Evolutionary conservation across 1,140 invertebrate species (phyloP), one percentile per base, ranked within the genome.

Genomic region (Drosophila virilis): DNA sequence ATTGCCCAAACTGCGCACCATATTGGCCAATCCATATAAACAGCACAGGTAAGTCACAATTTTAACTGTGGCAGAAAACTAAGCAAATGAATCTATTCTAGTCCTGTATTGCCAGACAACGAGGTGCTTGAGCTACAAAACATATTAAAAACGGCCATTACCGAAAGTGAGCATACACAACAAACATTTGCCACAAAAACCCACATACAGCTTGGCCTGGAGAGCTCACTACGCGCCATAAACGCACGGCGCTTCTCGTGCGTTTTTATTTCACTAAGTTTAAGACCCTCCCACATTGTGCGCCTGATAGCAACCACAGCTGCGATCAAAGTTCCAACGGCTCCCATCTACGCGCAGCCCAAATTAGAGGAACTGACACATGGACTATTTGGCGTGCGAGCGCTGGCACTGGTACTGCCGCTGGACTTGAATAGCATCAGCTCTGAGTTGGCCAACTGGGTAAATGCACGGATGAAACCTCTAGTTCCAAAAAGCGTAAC

Each of bases 21-120:
- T 89, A 9, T 15, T 89, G 46, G 84, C 80, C 2, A 83, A 89
- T 76, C 84, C 84, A 2, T 89, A 89, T 59, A 89, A 89, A 50
- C 66, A 84, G 2, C 71, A 89, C 55, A 66, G 81, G 81, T 85
- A 7, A 65, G 40, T 12, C n/a, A 17, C 10, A 45, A 57, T 12
- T 12, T 22, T 10, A 1, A 37, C 37, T 37, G 15, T 22, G 33
- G 0, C 0, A 42, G 5, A 2, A 12, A 70, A 59, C 4, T 55
- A 35, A 67, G 12, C 38, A 55, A 35, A 38, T 50, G 0, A 43
- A 22, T n/a, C 1, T 12, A 8, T 77, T 55, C 1, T 43, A 86
- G 80, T 42, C 85, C 85, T 28, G 59, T 90, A 35, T 58, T 89
- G 4, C n/a, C 48, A 0, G 71, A 85, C 3, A 35, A 59, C 1